Evolutionary conservation across 2,888 invertebrate genomes (phyloP), one percentile per base, ranked within the genome.

Genomic region (Caenorhabditis parvicauda): DNA sequence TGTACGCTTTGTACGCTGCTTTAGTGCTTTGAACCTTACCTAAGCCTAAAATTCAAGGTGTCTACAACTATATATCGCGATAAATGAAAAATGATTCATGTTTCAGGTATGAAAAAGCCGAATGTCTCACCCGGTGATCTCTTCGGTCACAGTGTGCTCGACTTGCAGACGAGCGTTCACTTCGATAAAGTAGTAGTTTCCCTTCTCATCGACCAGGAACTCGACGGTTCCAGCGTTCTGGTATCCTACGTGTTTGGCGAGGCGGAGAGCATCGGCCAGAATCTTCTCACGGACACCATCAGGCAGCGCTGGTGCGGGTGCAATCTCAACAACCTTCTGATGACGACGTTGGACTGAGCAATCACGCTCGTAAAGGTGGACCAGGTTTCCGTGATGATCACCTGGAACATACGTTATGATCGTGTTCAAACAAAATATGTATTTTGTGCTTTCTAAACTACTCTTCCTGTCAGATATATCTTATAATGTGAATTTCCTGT

Each of bases 81-180:
- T 44, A 19, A 24, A 24, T 22, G n/a, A 25, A 39, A 17, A n/a
- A 25, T 25, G 27, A 37, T 14, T 25, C 42, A 32, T n/a, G n/a
- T n/a, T n/a, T n/a, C n/a, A n/a, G n/a, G n/a, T n/a, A n/a, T n/a
- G n/a, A n/a, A n/a, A n/a, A n/a, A n/a, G n/a, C n/a, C n/a, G n/a
- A n/a, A n/a, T n/a, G n/a, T n/a, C 59, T 49, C 80, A 88, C 87
- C 95, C 96, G 0, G 98, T 99, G 46, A 98, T 91, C 84, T 96
- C 95, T 85, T 99, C 98, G 0, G 96, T 96, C 17, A 98, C 92
- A 0, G 98, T 98, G 82, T 99, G 98, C 83, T 99, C 98, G 29
- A 98, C 98, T 86, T 96, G 96, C 54, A 96, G 86, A 68, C 90
- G 88, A 14, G 98, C 96, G 82, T 98, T 98, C 19, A 99, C 98